Evolutionary conservation across 2,888 invertebrate species (phyloP), one percentile per base, ranked within the genome.

Genomic region (Agonum fuliginosum): DNA sequence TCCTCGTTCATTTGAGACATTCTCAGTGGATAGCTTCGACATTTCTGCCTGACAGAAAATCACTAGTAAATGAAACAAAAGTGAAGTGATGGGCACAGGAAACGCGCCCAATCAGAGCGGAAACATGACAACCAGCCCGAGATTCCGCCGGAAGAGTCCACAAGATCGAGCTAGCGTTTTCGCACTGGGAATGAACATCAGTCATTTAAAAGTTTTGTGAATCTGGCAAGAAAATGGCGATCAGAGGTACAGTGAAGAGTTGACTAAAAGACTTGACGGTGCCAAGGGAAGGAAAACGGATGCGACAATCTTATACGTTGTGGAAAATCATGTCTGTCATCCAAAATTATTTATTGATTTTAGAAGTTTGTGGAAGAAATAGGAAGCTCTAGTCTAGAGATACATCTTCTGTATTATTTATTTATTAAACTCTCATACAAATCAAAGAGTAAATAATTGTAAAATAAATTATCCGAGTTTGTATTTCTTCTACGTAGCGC

Each of bases 31-130:
- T 54, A 12, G 22, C 24, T 54, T 54, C 54, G 54, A 54, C 54
- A 70, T 46, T 70, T 70, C 46, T 12, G 20, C 12, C 46, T 70
- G 70, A 70, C 70, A 70, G 70, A 70, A 70, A 70, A 70, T 70
- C 70, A 46, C 70, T 70, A 46, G 43, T 70, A 27, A 70, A 70
- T 43, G 70, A 46, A 43, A 46, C 43, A 41, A 41, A 46, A 43
- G 24, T 27, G 46, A 70, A 46, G 70, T 17, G 70, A 70, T 54
- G 54, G 54, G 54, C 24, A 20, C 20, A 37, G 37, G 67, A 41
- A 34, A 67, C 34, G 67, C 37, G 37, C 37, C 67, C 54, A 54
- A 54, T 54, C 54, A 54, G 54, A 10, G 22, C 54, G 54, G 43
- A 43, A 70, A 46, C 70, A 46, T 24, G 70, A 46, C 37, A 70